phyloP scores from a whole-genome alignment of 2,113 vertebrate species.

The Phrynosoma platyrhinos region DNA sequence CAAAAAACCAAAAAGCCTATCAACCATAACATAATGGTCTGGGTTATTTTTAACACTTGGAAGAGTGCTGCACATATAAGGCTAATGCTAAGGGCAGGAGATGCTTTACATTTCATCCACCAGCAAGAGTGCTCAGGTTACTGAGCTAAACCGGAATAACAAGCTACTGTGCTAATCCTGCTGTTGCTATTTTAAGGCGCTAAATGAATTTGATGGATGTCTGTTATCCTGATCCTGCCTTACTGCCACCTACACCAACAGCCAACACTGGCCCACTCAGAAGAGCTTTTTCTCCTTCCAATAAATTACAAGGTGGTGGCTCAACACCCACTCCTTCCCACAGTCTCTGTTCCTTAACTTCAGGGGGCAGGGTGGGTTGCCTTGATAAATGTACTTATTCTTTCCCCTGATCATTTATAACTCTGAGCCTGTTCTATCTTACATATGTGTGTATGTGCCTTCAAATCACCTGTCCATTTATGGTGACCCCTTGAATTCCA shows the following conservation, averaged over 20 bases:
- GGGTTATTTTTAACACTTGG: slow-evolving; percentile 64
- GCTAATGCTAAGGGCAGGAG: slow-evolving; percentile 28
- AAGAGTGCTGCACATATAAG: slow-evolving; percentile 57
- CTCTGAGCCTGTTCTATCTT: background rate
- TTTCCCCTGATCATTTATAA: rapidly evolving
- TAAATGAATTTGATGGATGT: slow-evolving; percentile 2
- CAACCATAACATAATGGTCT: background rate
- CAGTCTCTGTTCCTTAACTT: background rate
- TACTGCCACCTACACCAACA: slow-evolving; percentile 41
- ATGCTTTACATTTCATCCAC: slow-evolving; percentile 50
- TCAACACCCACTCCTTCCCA: background rate
- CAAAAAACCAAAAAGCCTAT: background rate
- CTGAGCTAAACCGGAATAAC: slow-evolving; percentile 45
- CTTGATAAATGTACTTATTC: slow-evolving; percentile 8
- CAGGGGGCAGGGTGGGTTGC: background rate
- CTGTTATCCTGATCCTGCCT: slow-evolving; percentile 43
- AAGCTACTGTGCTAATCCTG: slow-evolving; percentile 47
- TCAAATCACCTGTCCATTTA: no score
- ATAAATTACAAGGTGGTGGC: background rate
- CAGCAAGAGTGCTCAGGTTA: slow-evolving; percentile 52
- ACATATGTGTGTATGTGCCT: background rate
- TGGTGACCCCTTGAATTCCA: no score
- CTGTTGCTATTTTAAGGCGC: slow-evolving; percentile 56
- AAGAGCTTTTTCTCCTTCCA: background rate
- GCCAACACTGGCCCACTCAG: slow-evolving; percentile 21